Percentiles rank a stretch among this genome's conserved stretches.
Evolutionary conservation across 2,888 invertebrate species (phyloP).

Genomic region (Drosophila colorata): DNA sequence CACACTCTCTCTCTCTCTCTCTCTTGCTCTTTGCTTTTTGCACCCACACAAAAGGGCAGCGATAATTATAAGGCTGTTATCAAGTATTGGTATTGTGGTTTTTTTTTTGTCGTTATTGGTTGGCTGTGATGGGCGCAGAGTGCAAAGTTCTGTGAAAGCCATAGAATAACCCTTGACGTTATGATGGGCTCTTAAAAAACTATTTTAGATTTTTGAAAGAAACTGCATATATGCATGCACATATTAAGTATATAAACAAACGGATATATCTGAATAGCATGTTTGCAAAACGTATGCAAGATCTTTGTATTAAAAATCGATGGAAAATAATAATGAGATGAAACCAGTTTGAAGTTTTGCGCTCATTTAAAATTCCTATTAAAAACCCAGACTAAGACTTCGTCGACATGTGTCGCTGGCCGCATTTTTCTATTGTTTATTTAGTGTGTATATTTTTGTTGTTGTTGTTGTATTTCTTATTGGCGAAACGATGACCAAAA

Average conservation of each 20-base stretch:
- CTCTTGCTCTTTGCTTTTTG: slow-evolving; percentile 33
- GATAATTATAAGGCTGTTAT: slow-evolving; percentile 42
- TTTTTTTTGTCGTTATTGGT: slow-evolving; percentile 8
- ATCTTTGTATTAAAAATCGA: slow-evolving; percentile 38
- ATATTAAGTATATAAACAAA: slow-evolving; percentile 29
- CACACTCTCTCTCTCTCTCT: neutral
- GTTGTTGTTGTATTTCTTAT: neutral
- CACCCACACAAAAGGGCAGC: slow-evolving; percentile 59
- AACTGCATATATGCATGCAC: slow-evolving; percentile 40
- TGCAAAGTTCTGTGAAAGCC: slow-evolving; percentile 59
- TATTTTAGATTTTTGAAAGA: slow-evolving; percentile 1
- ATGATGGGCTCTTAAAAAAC: slow-evolving; percentile 13
- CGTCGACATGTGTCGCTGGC: slow-evolving; percentile 27
- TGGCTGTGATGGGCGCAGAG: slow-evolving; percentile 36
- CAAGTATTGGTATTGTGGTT: slow-evolving; percentile 17
- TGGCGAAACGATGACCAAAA: slow-evolving; percentile 10
- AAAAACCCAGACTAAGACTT: slow-evolving; percentile 21
- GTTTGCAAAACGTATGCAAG: slow-evolving; percentile 27
- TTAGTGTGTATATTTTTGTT: slow-evolving; percentile 4
- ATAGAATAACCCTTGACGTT: slow-evolving; percentile 40
- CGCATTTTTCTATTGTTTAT: slow-evolving; percentile 53
- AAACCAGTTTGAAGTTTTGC: slow-evolving; percentile 57
- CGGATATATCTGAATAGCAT: slow-evolving; percentile 7
- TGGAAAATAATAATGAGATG: slow-evolving; percentile 34
- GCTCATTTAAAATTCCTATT: slow-evolving; percentile 49